These are phyloP conservation scores for Pollenia labialis DNA, from an alignment of 2,888 invertebrate genomes.

Conservation along the genomic window DNA sequence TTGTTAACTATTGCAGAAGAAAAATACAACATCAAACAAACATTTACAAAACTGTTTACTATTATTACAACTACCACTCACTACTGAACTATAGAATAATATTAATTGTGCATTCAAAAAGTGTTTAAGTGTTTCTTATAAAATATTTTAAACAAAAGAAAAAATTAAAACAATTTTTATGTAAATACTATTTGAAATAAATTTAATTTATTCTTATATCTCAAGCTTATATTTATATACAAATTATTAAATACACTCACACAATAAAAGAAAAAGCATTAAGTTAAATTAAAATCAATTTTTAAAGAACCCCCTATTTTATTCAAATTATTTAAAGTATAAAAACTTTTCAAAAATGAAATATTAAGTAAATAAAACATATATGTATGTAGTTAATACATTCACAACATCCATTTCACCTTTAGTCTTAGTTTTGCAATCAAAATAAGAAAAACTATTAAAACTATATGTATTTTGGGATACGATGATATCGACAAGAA, in stretches of 20 bases:
- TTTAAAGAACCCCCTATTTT: slow-evolving; percentile 42
- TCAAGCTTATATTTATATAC: slow-evolving; percentile 63
- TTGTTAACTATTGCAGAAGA: slow-evolving; percentile 51
- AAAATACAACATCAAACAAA: slow-evolving; percentile 41
- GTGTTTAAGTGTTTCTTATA: slow-evolving; percentile 58
- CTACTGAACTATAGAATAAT: slow-evolving; percentile 33
- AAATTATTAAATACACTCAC: slow-evolving; percentile 41
- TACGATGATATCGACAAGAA: neutral
- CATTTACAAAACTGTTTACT: slow-evolving; percentile 56
- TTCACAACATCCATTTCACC: neutral
- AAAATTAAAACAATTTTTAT: slow-evolving; percentile 41
- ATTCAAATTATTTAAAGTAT: slow-evolving; percentile 38
- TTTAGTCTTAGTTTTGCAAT: slow-evolving; percentile 30
- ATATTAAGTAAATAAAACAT: neutral
- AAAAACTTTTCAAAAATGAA: slow-evolving; percentile 1
- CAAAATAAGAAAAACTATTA: neutral
- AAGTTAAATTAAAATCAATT: slow-evolving; percentile 40
- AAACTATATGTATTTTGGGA: slow-evolving; percentile 6
- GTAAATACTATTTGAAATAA: slow-evolving; percentile 68
- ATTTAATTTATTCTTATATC: slow-evolving; percentile 68
- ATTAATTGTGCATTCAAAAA: slow-evolving; percentile 50
- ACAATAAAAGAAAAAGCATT: slow-evolving; percentile 19
- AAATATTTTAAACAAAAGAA: slow-evolving; percentile 46
- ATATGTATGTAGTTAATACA: slow-evolving; percentile 26
- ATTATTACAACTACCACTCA: slow-evolving; percentile 59